Base-by-base conservation (phyloP, 2,797 vertebrate species). In the Apogon hyalosoma region DNA sequence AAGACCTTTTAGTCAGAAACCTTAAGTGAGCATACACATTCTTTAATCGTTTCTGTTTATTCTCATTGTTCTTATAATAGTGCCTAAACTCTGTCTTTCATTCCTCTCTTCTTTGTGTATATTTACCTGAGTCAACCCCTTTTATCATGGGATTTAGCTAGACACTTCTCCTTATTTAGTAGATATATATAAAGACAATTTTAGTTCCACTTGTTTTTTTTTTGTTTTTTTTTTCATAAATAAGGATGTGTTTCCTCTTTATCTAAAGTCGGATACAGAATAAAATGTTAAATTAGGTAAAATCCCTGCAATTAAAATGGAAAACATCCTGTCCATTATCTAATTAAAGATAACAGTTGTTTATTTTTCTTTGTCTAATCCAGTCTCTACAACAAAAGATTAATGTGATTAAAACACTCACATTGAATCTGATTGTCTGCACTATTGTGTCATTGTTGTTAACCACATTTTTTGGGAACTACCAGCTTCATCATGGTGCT, bases 111-210 rank as follows among this genome's bases (percentile, higher is more conserved):
- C 11, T 59, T 46, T 11, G 49, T 54, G 12, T 82, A 41, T 75
- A 69, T 77, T 76, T 56, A 46, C 18, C 7, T 33, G 10, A 67
- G 38, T 7, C 49, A 16, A 69, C 14, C 41, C 36, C 28, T 55
- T 14, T 59, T 11, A 73, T 90, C 83, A 87, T 79, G 79, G 51
- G 75, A 86, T 74, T 9, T 3, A 53, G 52, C 39, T 69, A 85
- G 81, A 86, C 85, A 77, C 74, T 83, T 88, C 73, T 69, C 57
- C 19, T 73, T 83, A 77, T 86, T 75, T 66, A 68, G 40, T 56
- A 19, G 51, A 61, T 10, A 43, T 61, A 59, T 49, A 52, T 66
- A 64, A 63, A 64, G 19, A 21, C 24, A 63, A 28, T 1, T 57
- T 68, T 45, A 6, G 46, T 87, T 87, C 84, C 75, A 70, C 58